Base-by-base conservation (phyloP, 2,888 invertebrate species). In the Julus scanicus region DNA sequence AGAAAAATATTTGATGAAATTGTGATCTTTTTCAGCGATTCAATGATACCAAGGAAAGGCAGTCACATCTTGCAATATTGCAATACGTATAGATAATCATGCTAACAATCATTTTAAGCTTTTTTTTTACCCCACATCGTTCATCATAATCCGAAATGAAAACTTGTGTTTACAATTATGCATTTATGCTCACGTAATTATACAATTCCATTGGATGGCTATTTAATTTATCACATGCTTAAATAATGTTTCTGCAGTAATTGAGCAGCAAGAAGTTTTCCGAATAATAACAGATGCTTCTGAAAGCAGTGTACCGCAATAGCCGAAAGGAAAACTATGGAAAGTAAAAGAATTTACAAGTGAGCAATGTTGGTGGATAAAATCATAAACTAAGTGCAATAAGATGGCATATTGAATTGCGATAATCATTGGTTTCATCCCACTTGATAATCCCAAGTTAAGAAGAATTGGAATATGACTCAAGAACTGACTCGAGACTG, bases 1-100 rank as follows among this genome's bases (percentile, higher is more conserved):
- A 63, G 63, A 63, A 63, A 71, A 71, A 29, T 71, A 29, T 11
- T 71, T 71, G 71, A 71, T 71, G 71, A 71, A 71, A 71, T 71
- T 71, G 71, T 71, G 29, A 71, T 71, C 71, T 71, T 71, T 71
- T 71, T 71, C 71, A 71, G 71, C 71, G 71, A 71, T 71, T 71
- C 71, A 29, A 13, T 71, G 71, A 29, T 11, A 71, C 71, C 29
- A 71, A 11, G 29, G 71, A 29, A 71, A 29, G 71, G n/a, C 29
- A 11, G 29, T 71, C 71, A 71, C 20, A 20, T 71, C 29, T 71
- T 29, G 71, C 71, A 71, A 20, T 9, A 71, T 63, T 63, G 63
- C 63, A 6, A 17, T 5, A 57, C 57, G 29, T 29, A 29, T 57
- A 17, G 17, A 57, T 57, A 57, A 57, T 15, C 17, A 5, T 57